Percentiles rank a stretch among this genome's conserved stretches.
Conservation (phyloP, 1,140 invertebrate genomes). For the Danaus melanippus region DNA sequence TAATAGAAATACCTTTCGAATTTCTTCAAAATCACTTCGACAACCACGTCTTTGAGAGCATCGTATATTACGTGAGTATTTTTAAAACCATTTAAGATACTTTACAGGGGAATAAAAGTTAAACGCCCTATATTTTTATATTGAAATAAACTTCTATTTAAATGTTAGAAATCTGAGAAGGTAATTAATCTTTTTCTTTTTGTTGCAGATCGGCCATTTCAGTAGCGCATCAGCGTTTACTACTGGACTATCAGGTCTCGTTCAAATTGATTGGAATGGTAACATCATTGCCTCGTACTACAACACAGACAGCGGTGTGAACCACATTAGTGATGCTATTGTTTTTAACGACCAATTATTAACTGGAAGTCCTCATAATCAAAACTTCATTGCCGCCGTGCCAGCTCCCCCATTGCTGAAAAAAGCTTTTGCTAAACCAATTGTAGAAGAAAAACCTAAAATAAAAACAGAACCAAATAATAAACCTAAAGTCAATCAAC, state of each 20-base stretch:
- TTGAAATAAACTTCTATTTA: too few species aligned
- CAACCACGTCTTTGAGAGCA: slow-evolving; percentile 71
- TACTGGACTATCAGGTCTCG: slow-evolving; percentile 59
- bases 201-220: slow-evolving; percentile 70
- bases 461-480: slow-evolving; percentile 20
- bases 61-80: slow-evolving; percentile 71
- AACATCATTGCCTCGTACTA: slow-evolving; percentile 77
- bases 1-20: slow-evolving; percentile 75
- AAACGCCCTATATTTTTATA: too few species aligned
- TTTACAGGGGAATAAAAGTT: too few species aligned
- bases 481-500: slow-evolving; percentile 22
- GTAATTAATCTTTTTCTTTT: not conserved
- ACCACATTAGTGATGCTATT: slow-evolving; percentile 74
- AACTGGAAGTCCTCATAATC: slow-evolving; percentile 76
- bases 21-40: slow-evolving; percentile 74
- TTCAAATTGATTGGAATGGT: slow-evolving; percentile 78
- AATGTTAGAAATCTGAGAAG: not conserved
- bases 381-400: slow-evolving; percentile 76
- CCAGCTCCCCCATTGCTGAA: slow-evolving; percentile 67
- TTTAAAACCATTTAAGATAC: too few species aligned
- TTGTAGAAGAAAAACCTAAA: slow-evolving; percentile 14
- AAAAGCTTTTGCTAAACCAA: slow-evolving; percentile 62
- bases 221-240: slow-evolving; percentile 33
- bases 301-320: slow-evolving; percentile 64
- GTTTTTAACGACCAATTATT: slow-evolving; percentile 72